Conservation (phyloP, 2,888 invertebrate species). For the Eupeodes luniger region DNA sequence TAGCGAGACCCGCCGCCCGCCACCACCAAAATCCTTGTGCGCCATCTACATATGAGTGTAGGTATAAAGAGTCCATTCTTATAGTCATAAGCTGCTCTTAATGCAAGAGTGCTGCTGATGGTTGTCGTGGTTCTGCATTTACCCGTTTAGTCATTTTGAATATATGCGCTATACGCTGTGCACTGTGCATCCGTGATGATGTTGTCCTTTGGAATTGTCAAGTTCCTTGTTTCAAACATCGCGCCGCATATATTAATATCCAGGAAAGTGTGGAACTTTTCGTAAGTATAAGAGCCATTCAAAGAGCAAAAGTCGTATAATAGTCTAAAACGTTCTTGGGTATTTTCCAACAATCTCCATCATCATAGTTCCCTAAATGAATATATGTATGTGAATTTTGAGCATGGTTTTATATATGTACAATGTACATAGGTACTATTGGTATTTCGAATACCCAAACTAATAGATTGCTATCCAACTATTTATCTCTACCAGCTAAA, state of each 20-base stretch:
- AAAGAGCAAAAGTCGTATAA: slow-evolving; percentile 52
- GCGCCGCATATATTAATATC: background rate
- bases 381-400: background rate
- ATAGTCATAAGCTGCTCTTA: slow-evolving; percentile 54
- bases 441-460: background rate
- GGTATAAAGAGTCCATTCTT: slow-evolving; percentile 57
- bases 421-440: no score
- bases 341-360: slow-evolving; percentile 17
- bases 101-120: slow-evolving; percentile 17
- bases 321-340: slow-evolving; percentile 33
- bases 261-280: slow-evolving; percentile 11
- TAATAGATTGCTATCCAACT: slow-evolving; percentile 50
- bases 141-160: no score
- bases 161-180: background rate
- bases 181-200: background rate
- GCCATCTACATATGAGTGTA: slow-evolving; percentile 15
- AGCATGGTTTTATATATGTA: slow-evolving; percentile 12
- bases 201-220: slow-evolving; percentile 31
- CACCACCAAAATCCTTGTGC: slow-evolving; percentile 23
- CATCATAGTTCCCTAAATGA: background rate
- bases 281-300: slow-evolving; percentile 23
- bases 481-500: slow-evolving; percentile 8
- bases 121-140: slow-evolving; percentile 24
- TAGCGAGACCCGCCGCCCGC: background rate
- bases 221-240: slow-evolving; percentile 30